phyloP scores from a whole-genome alignment of 2,797 vertebrate genomes.

The Lindbergichthys nudifrons region DNA sequence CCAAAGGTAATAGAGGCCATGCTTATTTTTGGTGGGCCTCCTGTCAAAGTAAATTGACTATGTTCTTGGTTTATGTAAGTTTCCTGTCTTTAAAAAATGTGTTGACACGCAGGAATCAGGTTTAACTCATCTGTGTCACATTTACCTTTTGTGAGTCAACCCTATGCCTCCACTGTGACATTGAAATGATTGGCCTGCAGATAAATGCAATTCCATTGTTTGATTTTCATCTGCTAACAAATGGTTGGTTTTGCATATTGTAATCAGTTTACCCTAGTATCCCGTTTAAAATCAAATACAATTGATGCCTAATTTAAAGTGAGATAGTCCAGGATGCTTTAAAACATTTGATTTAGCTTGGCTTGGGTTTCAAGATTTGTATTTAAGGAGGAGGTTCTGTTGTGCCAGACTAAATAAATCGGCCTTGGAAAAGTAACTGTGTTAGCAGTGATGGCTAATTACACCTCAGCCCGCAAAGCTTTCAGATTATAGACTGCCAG shows the following conservation, averaged over 20 bases:
- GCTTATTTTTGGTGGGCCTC: constrained; percentile 41
- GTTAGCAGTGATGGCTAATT: constrained; percentile 46
- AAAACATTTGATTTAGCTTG: constrained; percentile 20
- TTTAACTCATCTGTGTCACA: constrained; percentile 21
- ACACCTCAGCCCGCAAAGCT: constrained; percentile 35
- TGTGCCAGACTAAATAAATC: constrained; percentile 42
- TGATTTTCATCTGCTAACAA: background rate
- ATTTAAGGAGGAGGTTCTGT: constrained; percentile 25
- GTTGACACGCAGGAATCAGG: constrained; percentile 14
- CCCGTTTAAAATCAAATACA: too few species aligned
- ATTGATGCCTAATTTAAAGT: constrained; percentile 4
- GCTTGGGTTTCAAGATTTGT: constrained; percentile 31
- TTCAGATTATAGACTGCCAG: constrained; percentile 23
- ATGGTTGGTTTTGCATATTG: constrained; percentile 7
- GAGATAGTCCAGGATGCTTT: constrained; percentile 33
- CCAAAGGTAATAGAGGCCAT: constrained; percentile 32
- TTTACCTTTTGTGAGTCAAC: constrained; percentile 18
- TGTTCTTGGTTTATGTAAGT: constrained; percentile 43
- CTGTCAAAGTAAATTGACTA: constrained; percentile 45
- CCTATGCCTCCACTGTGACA: background rate
- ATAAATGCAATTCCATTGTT: background rate
- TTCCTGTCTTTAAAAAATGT: constrained; percentile 11
- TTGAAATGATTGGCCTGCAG: background rate
- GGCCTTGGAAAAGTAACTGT: constrained; percentile 20
- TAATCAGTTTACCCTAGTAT: constrained; percentile 30